Percentiles rank a stretch among this genome's conserved stretches.
phyloP scores from a whole-genome alignment of 2,797 vertebrate species.

The Leptatherina wallacei region DNA sequence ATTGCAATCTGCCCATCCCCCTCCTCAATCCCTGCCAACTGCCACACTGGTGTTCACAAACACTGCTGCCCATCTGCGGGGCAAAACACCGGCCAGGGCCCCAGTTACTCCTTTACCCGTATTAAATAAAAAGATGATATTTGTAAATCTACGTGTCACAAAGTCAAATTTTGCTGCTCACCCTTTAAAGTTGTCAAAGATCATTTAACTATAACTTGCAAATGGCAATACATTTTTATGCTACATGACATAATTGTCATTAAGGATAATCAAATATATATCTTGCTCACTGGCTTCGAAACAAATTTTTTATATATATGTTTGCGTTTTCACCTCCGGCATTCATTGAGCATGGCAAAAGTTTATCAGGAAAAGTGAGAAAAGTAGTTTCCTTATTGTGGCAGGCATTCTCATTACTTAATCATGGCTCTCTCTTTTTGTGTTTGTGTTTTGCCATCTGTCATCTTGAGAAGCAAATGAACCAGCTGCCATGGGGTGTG shows the following conservation, averaged over 20 bases:
- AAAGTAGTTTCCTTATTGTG: slow-evolving; percentile 77
- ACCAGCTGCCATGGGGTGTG: slow-evolving; percentile 86
- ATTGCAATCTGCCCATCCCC: slow-evolving; percentile 77
- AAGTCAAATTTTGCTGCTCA: slow-evolving; percentile 32
- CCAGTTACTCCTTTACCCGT: slow-evolving; percentile 58
- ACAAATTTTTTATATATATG: slow-evolving; percentile 30
- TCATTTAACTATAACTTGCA: slow-evolving; percentile 25
- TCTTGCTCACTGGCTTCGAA: background rate
- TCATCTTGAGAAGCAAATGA: slow-evolving; percentile 86
- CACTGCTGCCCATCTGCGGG: slow-evolving; percentile 84
- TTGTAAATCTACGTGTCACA: slow-evolving; percentile 44
- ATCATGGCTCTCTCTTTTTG: slow-evolving; percentile 83
- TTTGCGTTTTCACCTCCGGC: slow-evolving; percentile 28
- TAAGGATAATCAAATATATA: slow-evolving; percentile 30
- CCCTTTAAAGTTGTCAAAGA: slow-evolving; percentile 29
- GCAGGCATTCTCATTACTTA: slow-evolving; percentile 82
- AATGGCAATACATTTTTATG: slow-evolving; percentile 28
- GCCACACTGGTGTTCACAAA: slow-evolving; percentile 82
- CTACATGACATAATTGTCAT: slow-evolving; percentile 8
- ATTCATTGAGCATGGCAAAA: slow-evolving; percentile 56
- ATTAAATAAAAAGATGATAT: slow-evolving; percentile 50
- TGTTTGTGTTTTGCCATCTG: slow-evolving; percentile 88
- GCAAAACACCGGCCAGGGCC: slow-evolving; percentile 76
- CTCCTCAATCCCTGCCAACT: slow-evolving; percentile 79
- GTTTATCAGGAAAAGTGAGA: slow-evolving; percentile 68